A percentile compares a stretch with the other conserved stretches of the same genome.
phyloP scores from a whole-genome alignment of 2,888 invertebrate genomes.

The Ormyrus labotus region DNA sequence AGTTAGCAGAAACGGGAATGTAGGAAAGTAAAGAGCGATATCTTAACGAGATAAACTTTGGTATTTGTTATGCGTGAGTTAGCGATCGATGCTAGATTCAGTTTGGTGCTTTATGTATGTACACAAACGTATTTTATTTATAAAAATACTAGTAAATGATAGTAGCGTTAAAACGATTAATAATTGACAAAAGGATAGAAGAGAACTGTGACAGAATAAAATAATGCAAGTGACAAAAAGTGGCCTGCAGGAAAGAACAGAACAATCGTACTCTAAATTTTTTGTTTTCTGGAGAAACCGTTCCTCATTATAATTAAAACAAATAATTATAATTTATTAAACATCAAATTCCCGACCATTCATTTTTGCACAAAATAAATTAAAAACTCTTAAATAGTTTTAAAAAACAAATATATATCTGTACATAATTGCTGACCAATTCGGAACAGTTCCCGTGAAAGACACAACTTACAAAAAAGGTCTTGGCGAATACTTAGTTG shows the following conservation, averaged over 20 bases:
- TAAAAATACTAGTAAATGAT: slow-evolving; percentile 59
- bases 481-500: slow-evolving; percentile 34
- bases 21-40: slow-evolving; percentile 63
- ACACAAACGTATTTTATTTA: slow-evolving; percentile 50
- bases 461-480: slow-evolving; percentile 43
- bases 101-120: slow-evolving; percentile 56
- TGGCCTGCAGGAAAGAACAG: slow-evolving; percentile 19
- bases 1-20: slow-evolving; percentile 60
- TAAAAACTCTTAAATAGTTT: slow-evolving; percentile 28
- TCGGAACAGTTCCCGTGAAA: slow-evolving; percentile 34
- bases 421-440: slow-evolving; percentile 47
- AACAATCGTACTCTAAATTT: slow-evolving; percentile 27
- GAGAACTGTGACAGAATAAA: slow-evolving; percentile 22
- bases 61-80: slow-evolving; percentile 72
- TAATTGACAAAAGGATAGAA: slow-evolving; percentile 36
- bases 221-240: slow-evolving; percentile 31
- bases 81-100: slow-evolving; percentile 60
- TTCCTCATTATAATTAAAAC: slow-evolving; percentile 15
- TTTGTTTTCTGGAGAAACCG: slow-evolving; percentile 34
- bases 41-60: slow-evolving; percentile 74
- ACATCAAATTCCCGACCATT: not conserved
- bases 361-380: slow-evolving; percentile 40
- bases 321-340: not conserved
- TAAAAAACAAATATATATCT: slow-evolving; percentile 31
- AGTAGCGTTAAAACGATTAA: slow-evolving; percentile 50